These are phyloP conservation scores for Eulemur coronatus DNA, from an alignment of 2,797 vertebrate species.

Conservation along the genomic window DNA sequence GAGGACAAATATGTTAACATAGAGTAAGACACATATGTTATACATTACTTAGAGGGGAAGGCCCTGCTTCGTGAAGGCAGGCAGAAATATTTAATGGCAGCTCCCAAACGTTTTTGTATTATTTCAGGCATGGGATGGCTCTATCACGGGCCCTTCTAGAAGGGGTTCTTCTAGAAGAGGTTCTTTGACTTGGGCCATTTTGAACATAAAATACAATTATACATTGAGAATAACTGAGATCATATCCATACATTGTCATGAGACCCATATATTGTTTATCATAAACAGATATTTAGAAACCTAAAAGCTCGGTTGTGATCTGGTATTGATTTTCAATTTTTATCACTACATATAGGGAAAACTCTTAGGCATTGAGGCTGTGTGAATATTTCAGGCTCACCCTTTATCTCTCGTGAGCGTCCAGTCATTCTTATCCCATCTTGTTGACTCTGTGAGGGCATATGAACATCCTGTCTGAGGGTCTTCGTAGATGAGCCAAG, in stretches of 20 bases:
- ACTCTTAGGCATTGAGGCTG: not conserved
- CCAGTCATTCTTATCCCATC: too few relatives aligned
- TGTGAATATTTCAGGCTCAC: too few relatives aligned
- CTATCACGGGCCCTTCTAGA: not conserved
- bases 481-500: not conserved
- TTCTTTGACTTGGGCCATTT: not conserved
- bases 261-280: not conserved
- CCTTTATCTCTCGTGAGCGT: not conserved
- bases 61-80: not conserved
- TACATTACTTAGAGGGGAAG: not conserved
- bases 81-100: not conserved
- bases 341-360: too few relatives aligned
- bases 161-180: not conserved
- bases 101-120: too few relatives aligned
- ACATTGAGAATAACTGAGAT: not conserved
- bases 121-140: too few relatives aligned
- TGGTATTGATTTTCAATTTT: not conserved
- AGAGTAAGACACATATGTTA: too few relatives aligned
- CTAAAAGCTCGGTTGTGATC: not conserved
- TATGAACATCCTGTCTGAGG: too few relatives aligned
- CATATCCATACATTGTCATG: not conserved
- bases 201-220: not conserved
- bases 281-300: not conserved
- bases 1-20: too few relatives aligned
- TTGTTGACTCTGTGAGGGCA: not conserved